phyloP scores from a whole-genome alignment of 2,113 vertebrate genomes.

The Telmatochromis sp. region DNA sequence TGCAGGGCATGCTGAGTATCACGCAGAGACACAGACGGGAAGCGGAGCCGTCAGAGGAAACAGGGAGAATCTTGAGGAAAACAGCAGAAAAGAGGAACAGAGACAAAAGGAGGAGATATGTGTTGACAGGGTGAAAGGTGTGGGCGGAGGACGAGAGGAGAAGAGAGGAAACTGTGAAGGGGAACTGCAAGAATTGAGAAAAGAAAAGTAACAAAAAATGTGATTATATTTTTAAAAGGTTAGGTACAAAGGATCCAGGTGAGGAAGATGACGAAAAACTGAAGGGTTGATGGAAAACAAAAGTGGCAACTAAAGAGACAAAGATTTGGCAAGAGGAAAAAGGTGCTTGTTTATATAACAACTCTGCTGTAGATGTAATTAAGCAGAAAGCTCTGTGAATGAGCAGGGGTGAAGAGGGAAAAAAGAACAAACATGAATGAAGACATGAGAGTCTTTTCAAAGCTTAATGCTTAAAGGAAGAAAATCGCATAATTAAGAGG shows the following conservation, averaged over 20 bases:
- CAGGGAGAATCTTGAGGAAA: background rate
- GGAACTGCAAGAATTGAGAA: background rate
- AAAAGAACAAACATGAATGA: background rate
- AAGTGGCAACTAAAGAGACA: background rate
- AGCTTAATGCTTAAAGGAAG: background rate
- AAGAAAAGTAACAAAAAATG: background rate
- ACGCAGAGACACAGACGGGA: background rate
- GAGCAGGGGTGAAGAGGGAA: conserved; percentile 10
- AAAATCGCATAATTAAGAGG: background rate
- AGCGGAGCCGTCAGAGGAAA: background rate
- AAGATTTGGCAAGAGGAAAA: background rate
- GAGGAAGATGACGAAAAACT: background rate
- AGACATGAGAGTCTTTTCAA: background rate
- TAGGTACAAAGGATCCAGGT: background rate
- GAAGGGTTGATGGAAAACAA: background rate
- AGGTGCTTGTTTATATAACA: background rate
- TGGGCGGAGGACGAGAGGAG: background rate
- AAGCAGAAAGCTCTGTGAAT: conserved; percentile 19
- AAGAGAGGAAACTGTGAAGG: background rate
- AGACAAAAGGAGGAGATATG: background rate
- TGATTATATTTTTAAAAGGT: background rate
- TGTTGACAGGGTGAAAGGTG: conserved; percentile 1
- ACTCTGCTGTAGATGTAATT: conserved; percentile 14
- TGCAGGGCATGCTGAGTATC: background rate
- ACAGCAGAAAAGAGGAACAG: background rate